Evolutionary conservation across 1,140 invertebrate genomes (phyloP).

Genomic region (Metaphire vulgaris): DNA sequence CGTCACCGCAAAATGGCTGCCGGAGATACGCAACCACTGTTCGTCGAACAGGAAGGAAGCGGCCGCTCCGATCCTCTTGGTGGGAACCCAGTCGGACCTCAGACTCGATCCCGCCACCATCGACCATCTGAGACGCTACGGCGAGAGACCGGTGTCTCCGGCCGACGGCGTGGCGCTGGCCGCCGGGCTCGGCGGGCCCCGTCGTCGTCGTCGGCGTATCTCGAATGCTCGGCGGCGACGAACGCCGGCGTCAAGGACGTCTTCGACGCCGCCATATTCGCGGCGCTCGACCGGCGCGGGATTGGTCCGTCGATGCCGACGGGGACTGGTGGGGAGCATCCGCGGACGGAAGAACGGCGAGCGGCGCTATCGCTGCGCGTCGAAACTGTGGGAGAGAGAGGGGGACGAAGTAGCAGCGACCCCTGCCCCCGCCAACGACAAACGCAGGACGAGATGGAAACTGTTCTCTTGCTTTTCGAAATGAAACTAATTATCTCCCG

Average conservation of each 20-base stretch:
- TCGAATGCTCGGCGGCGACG: slow-evolving; percentile 58
- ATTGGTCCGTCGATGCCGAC: slow-evolving; percentile 12
- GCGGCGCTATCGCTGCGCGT: slow-evolving; percentile 10
- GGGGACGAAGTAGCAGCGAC: not conserved
- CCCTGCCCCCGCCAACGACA: not conserved
- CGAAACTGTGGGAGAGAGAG: slow-evolving; percentile 9
- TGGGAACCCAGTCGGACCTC: slow-evolving; percentile 56
- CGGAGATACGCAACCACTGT: slow-evolving; percentile 83
- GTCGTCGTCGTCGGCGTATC: slow-evolving; percentile 64
- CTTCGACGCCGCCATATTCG: slow-evolving; percentile 77
- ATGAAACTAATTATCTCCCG: no score
- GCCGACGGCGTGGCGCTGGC: slow-evolving; percentile 68
- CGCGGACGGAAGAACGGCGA: slow-evolving; percentile 9
- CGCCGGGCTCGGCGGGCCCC: slow-evolving; percentile 63
- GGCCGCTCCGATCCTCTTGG: slow-evolving; percentile 75
- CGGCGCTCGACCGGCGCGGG: slow-evolving; percentile 56
- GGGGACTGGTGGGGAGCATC: slow-evolving; percentile 6
- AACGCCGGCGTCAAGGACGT: slow-evolving; percentile 83
- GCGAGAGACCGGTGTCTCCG: slow-evolving; percentile 69
- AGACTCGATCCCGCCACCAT: slow-evolving; percentile 59
- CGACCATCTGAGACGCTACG: slow-evolving; percentile 80
- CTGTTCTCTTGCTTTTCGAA: not conserved
- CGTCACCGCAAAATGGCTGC: slow-evolving; percentile 63
- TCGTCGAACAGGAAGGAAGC: no score
- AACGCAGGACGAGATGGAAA: not conserved